A percentile compares a stretch with the other conserved stretches of the same genome.
phyloP scores from a whole-genome alignment of 2,888 invertebrate genomes.

The Diadromus collaris region DNA sequence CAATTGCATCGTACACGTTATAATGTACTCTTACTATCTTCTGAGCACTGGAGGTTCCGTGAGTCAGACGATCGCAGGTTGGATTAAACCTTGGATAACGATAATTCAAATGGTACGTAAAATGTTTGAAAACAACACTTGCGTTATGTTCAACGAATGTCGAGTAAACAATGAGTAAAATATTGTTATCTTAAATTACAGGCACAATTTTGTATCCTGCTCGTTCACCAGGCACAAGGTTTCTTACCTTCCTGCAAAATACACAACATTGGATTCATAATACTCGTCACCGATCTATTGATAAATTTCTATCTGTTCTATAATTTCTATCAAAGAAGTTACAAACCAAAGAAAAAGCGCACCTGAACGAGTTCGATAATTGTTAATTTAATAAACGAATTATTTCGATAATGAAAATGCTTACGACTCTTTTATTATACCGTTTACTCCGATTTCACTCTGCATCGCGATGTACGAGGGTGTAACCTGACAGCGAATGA shows the following conservation, averaged over 20 bases:
- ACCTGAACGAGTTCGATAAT: not conserved
- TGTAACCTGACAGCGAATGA: conserved; percentile 37
- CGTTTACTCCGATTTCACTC: not conserved
- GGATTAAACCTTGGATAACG: conserved; percentile 83
- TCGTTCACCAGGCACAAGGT: conserved; percentile 81
- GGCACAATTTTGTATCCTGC: conserved; percentile 85
- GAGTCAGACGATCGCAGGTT: conserved; percentile 81
- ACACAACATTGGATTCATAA: conserved; percentile 77
- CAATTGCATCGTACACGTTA: conserved; percentile 85
- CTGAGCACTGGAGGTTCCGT: conserved; percentile 82
- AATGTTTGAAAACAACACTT: conserved; percentile 64
- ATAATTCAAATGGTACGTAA: conserved; percentile 85
- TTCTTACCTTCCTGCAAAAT: conserved; percentile 82
- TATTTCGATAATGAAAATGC: not conserved
- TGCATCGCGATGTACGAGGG: not conserved
- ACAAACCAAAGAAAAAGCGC: conserved; percentile 68
- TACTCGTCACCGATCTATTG: conserved; percentile 83
- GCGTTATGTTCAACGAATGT: not conserved
- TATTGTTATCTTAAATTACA: conserved; percentile 74
- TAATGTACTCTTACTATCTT: conserved; percentile 89
- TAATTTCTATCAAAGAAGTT: conserved; percentile 84
- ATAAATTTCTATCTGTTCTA: conserved; percentile 86
- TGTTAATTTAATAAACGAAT: not conserved
- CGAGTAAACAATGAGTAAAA: not conserved
- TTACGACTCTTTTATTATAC: not conserved